Evolutionary conservation across 1,140 invertebrate genomes (phyloP).

Genomic region (Orchesella cincta): DNA sequence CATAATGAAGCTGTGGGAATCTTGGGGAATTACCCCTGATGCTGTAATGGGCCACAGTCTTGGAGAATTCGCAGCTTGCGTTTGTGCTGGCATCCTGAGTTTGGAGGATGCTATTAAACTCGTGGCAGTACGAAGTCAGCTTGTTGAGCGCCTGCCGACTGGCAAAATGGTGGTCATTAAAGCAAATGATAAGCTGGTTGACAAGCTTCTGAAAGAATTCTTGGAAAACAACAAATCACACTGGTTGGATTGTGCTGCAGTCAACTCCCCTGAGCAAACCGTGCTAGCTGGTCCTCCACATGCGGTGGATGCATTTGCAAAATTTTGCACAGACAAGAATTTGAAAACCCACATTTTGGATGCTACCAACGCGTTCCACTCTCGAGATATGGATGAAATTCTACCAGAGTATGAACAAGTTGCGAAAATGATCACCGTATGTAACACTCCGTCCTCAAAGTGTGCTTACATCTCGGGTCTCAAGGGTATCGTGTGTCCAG

Average conservation of each 20-base stretch:
- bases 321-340: background rate
- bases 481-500: background rate
- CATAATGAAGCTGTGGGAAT: conserved; percentile 37
- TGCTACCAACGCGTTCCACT: conserved; percentile 24
- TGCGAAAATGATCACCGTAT: background rate
- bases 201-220: background rate
- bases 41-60: conserved; percentile 41
- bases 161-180: conserved; percentile 39
- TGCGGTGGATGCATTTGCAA: background rate
- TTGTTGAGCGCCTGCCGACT: conserved; percentile 25
- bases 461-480: conserved; percentile 9
- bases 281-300: conserved; percentile 16
- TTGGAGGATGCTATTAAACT: conserved; percentile 37
- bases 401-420: background rate
- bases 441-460: background rate
- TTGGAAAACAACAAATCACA: background rate
- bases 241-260: conserved; percentile 27
- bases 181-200: background rate
- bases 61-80: conserved; percentile 42
- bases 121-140: conserved; percentile 29
- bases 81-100: conserved; percentile 34
- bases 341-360: conserved; percentile 5
- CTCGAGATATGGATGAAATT: conserved; percentile 20
- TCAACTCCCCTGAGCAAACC: conserved; percentile 32
- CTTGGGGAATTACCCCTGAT: conserved; percentile 38